A percentile compares a stretch with the other conserved stretches of the same genome.
phyloP scores from a whole-genome alignment of 2,797 vertebrate genomes.

The Poeciliopsis gracilis region DNA sequence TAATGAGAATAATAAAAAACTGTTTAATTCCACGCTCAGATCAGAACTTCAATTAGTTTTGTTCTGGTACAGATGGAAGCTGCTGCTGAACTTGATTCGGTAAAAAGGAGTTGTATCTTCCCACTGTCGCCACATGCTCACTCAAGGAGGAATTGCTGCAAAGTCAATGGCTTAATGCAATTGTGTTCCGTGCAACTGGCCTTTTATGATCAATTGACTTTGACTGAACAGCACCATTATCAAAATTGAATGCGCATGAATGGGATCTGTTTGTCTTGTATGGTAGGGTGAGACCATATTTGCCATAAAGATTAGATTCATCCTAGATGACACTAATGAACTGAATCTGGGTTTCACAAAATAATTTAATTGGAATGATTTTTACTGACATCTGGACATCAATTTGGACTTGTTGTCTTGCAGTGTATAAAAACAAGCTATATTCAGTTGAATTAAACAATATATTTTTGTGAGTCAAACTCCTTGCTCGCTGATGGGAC shows the following conservation, averaged over 20 bases:
- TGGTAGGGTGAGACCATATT: background rate
- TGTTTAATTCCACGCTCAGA: background rate
- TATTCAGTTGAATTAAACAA: slow-evolving; percentile 26
- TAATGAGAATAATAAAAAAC: background rate
- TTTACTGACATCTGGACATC: background rate
- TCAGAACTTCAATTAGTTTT: background rate
- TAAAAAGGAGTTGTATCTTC: background rate
- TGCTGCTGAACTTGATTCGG: background rate
- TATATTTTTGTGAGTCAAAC: slow-evolving; percentile 34
- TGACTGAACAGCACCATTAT: background rate
- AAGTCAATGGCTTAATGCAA: background rate
- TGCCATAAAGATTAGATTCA: background rate
- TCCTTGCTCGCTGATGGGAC: slow-evolving; percentile 20
- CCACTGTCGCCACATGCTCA: background rate
- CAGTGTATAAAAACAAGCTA: background rate
- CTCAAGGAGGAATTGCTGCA: background rate
- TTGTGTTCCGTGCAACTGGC: background rate
- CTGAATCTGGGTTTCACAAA: background rate
- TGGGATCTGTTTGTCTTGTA: background rate
- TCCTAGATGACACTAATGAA: background rate
- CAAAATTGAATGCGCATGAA: background rate
- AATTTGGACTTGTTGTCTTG: background rate
- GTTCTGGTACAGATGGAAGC: background rate
- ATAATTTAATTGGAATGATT: background rate
- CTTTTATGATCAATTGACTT: background rate